Evolutionary conservation across 2,888 invertebrate species (phyloP), one percentile per base, ranked within the genome.

Genomic region (Mactromeris polynyma): DNA sequence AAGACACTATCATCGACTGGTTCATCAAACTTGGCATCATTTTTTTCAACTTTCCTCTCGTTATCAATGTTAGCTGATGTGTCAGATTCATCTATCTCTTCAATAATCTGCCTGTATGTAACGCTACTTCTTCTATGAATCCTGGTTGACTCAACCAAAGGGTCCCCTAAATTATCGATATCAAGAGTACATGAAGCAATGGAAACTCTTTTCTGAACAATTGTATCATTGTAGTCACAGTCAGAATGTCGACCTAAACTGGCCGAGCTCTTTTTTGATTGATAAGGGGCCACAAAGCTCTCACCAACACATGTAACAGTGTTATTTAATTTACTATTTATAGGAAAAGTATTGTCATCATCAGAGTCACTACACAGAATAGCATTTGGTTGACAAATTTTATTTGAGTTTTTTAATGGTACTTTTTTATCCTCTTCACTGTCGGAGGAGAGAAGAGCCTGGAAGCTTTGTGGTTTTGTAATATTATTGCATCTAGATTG

Each of bases 71-170:
- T 69, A 40, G 64, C 3, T 7, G 33, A 31, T 21, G 31, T 54
- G 19, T 54, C 51, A 7, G 58, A 83, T 78, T 77, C 21, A n/a
- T 40, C 78, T 11, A 73, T 42, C 9, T 38, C 73, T 33, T 81
- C 42, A 38, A 88, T 21, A 2, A 91, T 69, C 31, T 90, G 87
- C 42, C 87, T 85, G 51, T 87, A 88, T 77, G 89, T 85, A 0
- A 93, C 86, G 85, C 93, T 94, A 40, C 92, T 91, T 64, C 93
- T 86, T 79, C 94, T 91, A 83, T 94, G 92, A 36, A 95, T 94
- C 54, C 94, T 93, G 21, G 95, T 95, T 11, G 95, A 95, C 89
- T 95, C 95, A 36, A 93, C 90, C 17, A 94, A 80, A 19, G 95
- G 94, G 14, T 92, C 87, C 0, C 94, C 94, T 81, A 94, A 85